phyloP scores from a whole-genome alignment of 2,797 vertebrate species.

The Scyliorhinus canicula region DNA sequence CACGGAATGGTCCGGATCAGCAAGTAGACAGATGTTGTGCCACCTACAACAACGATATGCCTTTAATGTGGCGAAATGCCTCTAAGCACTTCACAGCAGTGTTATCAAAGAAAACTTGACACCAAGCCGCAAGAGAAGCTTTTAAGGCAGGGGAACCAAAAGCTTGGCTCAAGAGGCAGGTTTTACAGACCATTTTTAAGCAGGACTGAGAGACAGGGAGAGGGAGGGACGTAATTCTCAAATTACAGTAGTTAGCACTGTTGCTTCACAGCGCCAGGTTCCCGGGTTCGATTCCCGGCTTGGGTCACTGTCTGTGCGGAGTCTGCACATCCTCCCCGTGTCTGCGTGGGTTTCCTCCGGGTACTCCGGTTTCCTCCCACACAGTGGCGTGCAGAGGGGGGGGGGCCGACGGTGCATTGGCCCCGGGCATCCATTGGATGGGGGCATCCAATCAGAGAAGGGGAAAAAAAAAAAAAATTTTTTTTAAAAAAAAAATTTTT shows the following conservation, averaged over 20 bases:
- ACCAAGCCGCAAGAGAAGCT: neutral
- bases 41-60: neutral
- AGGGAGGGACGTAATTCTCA: neutral
- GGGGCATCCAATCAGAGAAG: no score
- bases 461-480: no score
- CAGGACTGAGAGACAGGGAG: neutral
- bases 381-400: no score
- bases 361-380: no score
- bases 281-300: no score
- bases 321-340: no score
- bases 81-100: neutral
- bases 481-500: no score
- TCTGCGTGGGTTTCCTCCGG: no score
- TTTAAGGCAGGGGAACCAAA: neutral
- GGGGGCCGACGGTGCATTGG: no score
- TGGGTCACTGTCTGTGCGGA: no score
- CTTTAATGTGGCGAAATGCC: neutral
- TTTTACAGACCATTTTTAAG: neutral
- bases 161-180: neutral
- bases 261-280: no score
- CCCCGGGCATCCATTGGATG: no score
- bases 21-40: neutral
- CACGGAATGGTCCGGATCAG: neutral
- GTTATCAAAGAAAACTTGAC: neutral
- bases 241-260: neutral